A percentile compares a stretch with the other conserved stretches of the same genome.
These are phyloP conservation scores for Ellobius talpinus DNA, from an alignment of 2,113 vertebrate genomes.

Conservation along the genomic window DNA sequence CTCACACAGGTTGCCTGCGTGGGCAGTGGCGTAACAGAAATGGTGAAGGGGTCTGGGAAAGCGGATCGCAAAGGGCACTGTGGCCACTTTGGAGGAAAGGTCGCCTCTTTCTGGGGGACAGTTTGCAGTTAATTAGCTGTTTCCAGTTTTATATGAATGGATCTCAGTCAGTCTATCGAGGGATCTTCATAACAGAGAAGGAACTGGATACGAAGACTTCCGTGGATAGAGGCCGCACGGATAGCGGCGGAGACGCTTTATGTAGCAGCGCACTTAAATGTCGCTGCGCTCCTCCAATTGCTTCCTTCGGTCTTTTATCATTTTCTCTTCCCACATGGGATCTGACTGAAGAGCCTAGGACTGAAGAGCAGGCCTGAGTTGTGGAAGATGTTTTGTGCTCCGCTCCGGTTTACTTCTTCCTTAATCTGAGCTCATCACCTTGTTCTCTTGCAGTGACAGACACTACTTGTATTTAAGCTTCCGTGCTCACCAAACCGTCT, in stretches of 20 bases:
- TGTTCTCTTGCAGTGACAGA: not conserved
- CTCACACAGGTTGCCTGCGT: not conserved
- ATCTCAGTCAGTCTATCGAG: not conserved
- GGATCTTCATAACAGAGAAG: not conserved
- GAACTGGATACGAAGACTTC: not conserved
- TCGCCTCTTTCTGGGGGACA: not conserved
- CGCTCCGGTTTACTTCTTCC: not conserved
- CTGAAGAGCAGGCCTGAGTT: not conserved
- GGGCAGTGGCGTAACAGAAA: not conserved
- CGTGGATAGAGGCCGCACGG: not conserved
- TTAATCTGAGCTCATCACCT: not conserved
- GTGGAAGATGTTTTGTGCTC: not conserved
- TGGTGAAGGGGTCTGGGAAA: not conserved
- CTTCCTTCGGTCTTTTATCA: not conserved
- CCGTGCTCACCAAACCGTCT: not conserved
- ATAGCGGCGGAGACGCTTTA: not conserved
- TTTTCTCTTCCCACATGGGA: not conserved
- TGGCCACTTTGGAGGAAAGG: not conserved
- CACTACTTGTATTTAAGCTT: not conserved
- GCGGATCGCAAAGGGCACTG: not conserved
- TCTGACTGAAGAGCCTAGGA: not conserved
- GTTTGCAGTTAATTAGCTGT: not conserved
- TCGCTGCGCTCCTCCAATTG: not conserved
- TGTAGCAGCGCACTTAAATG: not conserved
- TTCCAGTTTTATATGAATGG: not conserved